Evolutionary conservation across 1,140 invertebrate species (phyloP).

Genomic region (Arion vulgaris): DNA sequence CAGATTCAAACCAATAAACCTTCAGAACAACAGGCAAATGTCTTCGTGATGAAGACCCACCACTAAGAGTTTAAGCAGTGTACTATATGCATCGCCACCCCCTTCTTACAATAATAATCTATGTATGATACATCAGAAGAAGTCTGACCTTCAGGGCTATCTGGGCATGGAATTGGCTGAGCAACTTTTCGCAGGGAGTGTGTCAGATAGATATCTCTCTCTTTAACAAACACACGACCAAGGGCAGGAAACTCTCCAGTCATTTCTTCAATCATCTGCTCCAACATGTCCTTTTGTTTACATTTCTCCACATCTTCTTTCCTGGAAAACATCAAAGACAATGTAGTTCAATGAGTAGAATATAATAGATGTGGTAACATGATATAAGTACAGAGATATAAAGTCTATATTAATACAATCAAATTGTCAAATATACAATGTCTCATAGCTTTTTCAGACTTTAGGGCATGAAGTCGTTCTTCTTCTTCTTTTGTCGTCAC

Average conservation of each 20-base stretch:
- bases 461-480: no score
- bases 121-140: no score
- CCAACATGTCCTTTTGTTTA: constrained; percentile 91
- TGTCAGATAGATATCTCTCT: constrained; percentile 92
- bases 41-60: no score
- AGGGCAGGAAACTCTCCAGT: constrained; percentile 92
- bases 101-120: no score
- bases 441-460: no score
- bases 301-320: constrained; percentile 94
- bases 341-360: background rate
- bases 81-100: no score
- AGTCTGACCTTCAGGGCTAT: constrained; percentile 52
- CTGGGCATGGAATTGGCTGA: constrained; percentile 58
- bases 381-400: background rate
- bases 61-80: no score
- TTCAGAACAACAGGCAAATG: no score
- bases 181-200: constrained; percentile 88
- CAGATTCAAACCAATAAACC: no score
- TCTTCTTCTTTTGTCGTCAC: no score
- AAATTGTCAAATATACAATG: no score
- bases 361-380: background rate
- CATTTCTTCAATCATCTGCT: constrained; percentile 92
- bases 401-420: background rate
- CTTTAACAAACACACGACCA: constrained; percentile 91
- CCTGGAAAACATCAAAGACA: constrained; percentile 75